A percentile compares a stretch with the other conserved stretches of the same genome.
Conservation (phyloP, 2,888 invertebrate genomes). For the Hydriomena furcata region DNA sequence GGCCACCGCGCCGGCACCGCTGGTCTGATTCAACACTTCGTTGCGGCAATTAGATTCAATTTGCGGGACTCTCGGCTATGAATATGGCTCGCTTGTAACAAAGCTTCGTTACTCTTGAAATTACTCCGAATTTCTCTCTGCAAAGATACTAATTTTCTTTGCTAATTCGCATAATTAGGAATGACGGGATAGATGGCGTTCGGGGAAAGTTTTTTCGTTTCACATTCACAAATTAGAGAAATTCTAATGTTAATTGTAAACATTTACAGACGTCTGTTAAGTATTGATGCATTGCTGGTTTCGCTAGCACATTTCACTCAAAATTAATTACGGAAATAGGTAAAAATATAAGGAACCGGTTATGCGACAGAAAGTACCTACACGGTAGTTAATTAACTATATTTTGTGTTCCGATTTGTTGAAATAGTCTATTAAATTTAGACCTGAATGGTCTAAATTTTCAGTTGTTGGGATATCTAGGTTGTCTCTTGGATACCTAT, state of each 20-base stretch:
- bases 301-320: slow-evolving; percentile 29
- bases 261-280: slow-evolving; percentile 29
- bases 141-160: slow-evolving; percentile 46
- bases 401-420: slow-evolving; percentile 58
- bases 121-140: slow-evolving; percentile 52
- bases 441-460: no score
- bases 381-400: slow-evolving; percentile 63
- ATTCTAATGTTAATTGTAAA: slow-evolving; percentile 25
- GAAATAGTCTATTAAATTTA: no score
- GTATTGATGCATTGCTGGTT: slow-evolving; percentile 6
- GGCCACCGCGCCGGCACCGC: slow-evolving; percentile 58
- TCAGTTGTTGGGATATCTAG: no score
- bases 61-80: slow-evolving; percentile 67
- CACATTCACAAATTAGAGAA: slow-evolving; percentile 23
- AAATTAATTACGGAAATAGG: slow-evolving; percentile 64
- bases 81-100: slow-evolving; percentile 66
- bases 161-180: slow-evolving; percentile 50
- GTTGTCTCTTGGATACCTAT: no score
- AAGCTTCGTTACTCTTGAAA: slow-evolving; percentile 67
- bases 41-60: slow-evolving; percentile 82
- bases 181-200: no score
- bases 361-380: slow-evolving; percentile 39
- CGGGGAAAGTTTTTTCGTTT: slow-evolving; percentile 42
- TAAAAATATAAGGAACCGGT: no score
- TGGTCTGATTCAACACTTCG: slow-evolving; percentile 81